These are phyloP conservation scores for Orius laevigatus DNA, from an alignment of 1,140 invertebrate genomes.

Conservation along the genomic window DNA sequence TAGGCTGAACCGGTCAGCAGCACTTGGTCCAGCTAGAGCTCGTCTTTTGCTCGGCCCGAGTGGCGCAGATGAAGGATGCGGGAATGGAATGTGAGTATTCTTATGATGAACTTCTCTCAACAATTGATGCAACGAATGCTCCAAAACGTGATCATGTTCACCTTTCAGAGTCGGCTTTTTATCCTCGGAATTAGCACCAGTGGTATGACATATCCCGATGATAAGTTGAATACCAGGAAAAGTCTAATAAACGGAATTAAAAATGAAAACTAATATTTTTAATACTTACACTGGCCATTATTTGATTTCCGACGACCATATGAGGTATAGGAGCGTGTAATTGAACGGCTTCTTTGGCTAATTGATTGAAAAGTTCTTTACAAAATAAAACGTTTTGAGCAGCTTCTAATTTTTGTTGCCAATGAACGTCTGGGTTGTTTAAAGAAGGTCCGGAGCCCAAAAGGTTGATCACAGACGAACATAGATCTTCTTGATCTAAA, in stretches of 20 bases:
- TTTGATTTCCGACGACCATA: conserved; percentile 93
- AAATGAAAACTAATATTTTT: neutral
- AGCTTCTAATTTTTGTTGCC: conserved; percentile 88
- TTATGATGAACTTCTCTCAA: conserved; percentile 79
- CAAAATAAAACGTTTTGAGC: conserved; percentile 96
- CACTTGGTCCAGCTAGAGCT: conserved; percentile 76
- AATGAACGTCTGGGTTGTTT: conserved; percentile 50
- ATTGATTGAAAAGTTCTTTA: conserved; percentile 88
- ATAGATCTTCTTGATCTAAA: conserved; percentile 66
- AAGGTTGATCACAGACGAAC: conserved; percentile 57
- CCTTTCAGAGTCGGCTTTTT: conserved; percentile 36
- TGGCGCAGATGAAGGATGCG: conserved; percentile 82
- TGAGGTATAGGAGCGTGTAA: conserved; percentile 83
- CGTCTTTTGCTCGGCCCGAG: conserved; percentile 78
- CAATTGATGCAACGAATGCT: conserved; percentile 89
- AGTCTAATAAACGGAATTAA: conserved; percentile 45
- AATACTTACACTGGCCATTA: conserved; percentile 70
- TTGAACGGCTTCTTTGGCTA: conserved; percentile 88
- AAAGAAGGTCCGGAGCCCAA: conserved; percentile 45
- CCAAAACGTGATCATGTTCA: conserved; percentile 88
- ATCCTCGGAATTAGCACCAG: conserved; percentile 7
- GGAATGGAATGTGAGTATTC: conserved; percentile 84
- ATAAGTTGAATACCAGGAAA: conserved; percentile 81
- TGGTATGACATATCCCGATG: conserved; percentile 52
- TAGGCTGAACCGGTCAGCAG: conserved; percentile 69